These are phyloP conservation scores for Alsophila aescularia DNA, from an alignment of 2,888 invertebrate species.

Conservation along the genomic window DNA sequence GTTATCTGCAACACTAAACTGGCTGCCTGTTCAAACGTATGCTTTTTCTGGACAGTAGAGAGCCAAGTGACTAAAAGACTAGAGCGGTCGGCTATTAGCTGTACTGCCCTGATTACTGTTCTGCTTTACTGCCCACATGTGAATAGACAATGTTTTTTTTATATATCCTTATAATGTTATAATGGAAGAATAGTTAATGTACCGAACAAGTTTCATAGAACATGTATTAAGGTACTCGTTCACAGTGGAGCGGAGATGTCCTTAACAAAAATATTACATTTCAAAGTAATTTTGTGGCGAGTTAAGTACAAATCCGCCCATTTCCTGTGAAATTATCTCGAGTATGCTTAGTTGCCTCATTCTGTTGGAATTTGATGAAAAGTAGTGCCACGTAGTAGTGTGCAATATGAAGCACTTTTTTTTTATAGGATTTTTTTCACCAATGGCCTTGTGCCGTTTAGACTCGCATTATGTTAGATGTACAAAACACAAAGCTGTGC, in stretches of 20 bases:
- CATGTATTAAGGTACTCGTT: background rate
- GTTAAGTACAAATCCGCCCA: background rate
- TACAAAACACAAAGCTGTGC: slow-evolving; percentile 41
- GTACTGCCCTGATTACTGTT: too few relatives aligned
- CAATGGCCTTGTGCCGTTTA: slow-evolving; percentile 7
- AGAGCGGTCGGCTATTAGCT: too few relatives aligned
- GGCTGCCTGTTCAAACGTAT: too few relatives aligned
- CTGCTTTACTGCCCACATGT: background rate
- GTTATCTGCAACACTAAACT: too few relatives aligned
- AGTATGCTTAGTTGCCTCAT: slow-evolving; percentile 11
- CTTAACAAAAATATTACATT: slow-evolving; percentile 2
- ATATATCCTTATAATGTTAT: slow-evolving; percentile 13
- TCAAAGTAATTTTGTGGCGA: slow-evolving; percentile 18
- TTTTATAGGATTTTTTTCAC: too few relatives aligned
- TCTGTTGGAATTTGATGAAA: background rate
- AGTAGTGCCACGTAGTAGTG: too few relatives aligned
- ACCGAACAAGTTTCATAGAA: background rate
- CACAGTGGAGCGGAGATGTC: slow-evolving; percentile 3
- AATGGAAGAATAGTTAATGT: background rate
- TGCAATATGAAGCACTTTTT: too few relatives aligned
- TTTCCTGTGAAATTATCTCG: background rate
- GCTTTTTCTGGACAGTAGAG: too few relatives aligned
- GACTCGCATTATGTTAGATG: slow-evolving; percentile 16
- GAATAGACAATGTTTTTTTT: background rate
- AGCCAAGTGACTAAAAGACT: too few relatives aligned